phyloP scores from a whole-genome alignment of 2,113 vertebrate species.

The Synodontis membranacea region DNA sequence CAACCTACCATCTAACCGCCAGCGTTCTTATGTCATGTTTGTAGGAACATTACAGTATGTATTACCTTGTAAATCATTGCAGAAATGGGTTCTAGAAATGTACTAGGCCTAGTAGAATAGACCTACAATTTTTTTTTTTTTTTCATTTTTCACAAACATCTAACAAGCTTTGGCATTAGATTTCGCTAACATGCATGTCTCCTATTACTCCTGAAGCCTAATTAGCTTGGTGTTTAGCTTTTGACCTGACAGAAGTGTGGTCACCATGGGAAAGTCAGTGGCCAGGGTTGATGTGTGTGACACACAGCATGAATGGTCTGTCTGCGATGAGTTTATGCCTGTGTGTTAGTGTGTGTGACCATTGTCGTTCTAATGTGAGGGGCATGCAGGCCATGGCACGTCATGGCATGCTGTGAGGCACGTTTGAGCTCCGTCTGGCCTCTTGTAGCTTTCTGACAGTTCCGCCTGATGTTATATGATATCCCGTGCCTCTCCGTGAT shows the following conservation, averaged over 20 bases:
- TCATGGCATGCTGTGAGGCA: constrained; percentile 22
- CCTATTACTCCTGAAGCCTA: neutral
- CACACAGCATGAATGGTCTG: neutral
- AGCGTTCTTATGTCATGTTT: neutral
- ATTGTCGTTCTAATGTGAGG: constrained; percentile 1
- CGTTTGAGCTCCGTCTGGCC: constrained; percentile 4
- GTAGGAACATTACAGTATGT: neutral
- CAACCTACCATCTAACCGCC: neutral
- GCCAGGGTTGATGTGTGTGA: neutral
- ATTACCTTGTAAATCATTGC: neutral
- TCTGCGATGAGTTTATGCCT: neutral
- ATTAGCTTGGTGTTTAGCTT: constrained; percentile 18
- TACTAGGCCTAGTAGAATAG: too few species aligned
- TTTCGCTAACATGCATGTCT: neutral
- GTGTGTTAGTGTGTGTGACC: neutral
- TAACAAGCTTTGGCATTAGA: neutral
- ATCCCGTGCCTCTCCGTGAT: constrained; percentile 11
- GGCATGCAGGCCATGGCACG: neutral
- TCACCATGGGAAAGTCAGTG: neutral
- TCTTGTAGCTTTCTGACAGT: constrained; percentile 2
- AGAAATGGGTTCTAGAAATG: neutral
- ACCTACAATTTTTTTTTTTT: neutral
- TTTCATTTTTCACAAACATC: too few species aligned
- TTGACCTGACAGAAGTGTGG: constrained; percentile 2
- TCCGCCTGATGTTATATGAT: neutral